Percentiles rank a stretch among this genome's conserved stretches.
phyloP scores from a whole-genome alignment of 2,888 invertebrate genomes.

The Latrodectus elegans region DNA sequence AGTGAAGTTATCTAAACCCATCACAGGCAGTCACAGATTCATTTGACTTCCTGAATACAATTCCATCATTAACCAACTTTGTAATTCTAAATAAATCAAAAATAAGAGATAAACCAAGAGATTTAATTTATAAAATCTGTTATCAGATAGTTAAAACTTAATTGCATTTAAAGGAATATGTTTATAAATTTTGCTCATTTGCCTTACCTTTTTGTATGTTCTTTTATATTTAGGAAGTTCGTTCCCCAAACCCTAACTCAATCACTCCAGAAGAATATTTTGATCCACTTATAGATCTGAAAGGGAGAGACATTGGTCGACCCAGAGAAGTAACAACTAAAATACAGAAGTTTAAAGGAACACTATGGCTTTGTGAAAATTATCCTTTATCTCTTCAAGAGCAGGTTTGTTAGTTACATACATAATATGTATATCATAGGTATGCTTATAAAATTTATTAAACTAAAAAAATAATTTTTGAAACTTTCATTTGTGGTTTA shows the following conservation, averaged over 20 bases:
- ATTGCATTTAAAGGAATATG: background rate
- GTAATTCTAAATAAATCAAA: too few species aligned
- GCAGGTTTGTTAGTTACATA: slow-evolving; percentile 75
- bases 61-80: too few species aligned
- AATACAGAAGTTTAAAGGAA: slow-evolving; percentile 93
- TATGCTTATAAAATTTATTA: too few species aligned
- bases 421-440: too few species aligned
- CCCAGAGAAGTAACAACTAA: slow-evolving; percentile 89
- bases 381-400: slow-evolving; percentile 95
- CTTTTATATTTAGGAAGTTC: slow-evolving; percentile 38
- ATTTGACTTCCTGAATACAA: too few species aligned
- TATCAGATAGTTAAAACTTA: too few species aligned
- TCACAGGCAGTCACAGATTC: too few species aligned
- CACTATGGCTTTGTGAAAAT: slow-evolving; percentile 94
- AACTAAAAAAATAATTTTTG: background rate
- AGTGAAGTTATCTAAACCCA: too few species aligned
- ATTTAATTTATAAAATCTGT: too few species aligned
- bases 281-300: slow-evolving; percentile 81
- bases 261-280: slow-evolving; percentile 94
- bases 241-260: slow-evolving; percentile 76
- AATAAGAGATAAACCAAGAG: too few species aligned
- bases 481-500: background rate
- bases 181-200: background rate
- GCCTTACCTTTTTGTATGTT: background rate
- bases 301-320: slow-evolving; percentile 88